Base-by-base conservation (phyloP, 2,888 invertebrate genomes). In the Carterocephalus palaemon region DNA sequence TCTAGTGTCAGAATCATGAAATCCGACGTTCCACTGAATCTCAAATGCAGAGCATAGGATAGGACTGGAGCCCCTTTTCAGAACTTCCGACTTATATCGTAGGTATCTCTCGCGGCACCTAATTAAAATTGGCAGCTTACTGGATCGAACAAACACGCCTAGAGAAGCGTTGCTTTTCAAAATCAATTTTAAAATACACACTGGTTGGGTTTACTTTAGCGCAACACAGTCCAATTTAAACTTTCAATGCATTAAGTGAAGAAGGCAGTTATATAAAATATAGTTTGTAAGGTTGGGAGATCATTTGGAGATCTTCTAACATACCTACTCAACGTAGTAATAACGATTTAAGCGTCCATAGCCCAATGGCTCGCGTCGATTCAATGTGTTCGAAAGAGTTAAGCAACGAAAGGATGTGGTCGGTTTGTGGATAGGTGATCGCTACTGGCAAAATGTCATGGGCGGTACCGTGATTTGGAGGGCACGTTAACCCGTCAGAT, bases 61-160 rank as follows among this genome's bases (percentile, higher is more conserved):
- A 60, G 57, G 43, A 45, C 61, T 57, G n/a, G n/a, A n/a, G 57
- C 50, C 49, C 54, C 53, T 51, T 61, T 62, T 64, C 63, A 62
- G 65, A 78, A 79, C 64, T 78, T 75, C 60, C 61, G 65, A 71
- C 67, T 75, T 64, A 63, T 34, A 28, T 28, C 13, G 28, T 60
- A 57, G 50, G 57, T 64, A 68, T 67, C 67, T 69, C 68, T 57
- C 67, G 64, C 67, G 57, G 63, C 56, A 56, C 59, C 59, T 83
- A 84, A 85, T 85, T 82, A 82, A 80, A 80, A 85, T 81, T 81
- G 84, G 70, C 84, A 79, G 79, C 59, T 70, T 69, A 71, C 63
- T 75, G 74, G 71, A 71, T 76, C 72, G 75, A 69, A 70, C 67
- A 60, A 69, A 70, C 67, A 69, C 67, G 55, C 51, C 58, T 57